Conservation (phyloP, 2,888 invertebrate species). For the Frankliniella fusca region DNA sequence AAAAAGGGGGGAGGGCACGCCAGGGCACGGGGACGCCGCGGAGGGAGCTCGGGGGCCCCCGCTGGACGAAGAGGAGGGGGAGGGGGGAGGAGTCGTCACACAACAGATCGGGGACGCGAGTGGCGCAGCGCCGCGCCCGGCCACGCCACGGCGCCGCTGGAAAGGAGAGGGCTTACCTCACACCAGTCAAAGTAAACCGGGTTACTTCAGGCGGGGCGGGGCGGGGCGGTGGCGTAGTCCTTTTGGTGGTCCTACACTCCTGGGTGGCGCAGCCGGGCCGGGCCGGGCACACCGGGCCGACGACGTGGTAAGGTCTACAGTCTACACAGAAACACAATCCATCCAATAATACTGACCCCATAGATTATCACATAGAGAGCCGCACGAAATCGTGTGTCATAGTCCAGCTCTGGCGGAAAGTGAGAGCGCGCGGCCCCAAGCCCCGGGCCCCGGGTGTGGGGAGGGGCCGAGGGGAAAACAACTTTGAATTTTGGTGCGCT, state of each 20-base stretch:
- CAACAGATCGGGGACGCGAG: constrained; percentile 3
- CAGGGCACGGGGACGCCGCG: neutral
- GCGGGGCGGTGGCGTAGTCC: neutral
- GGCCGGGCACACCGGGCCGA: neutral
- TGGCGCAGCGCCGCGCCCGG: neutral
- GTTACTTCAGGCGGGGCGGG: constrained; percentile 1
- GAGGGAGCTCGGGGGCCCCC: neutral
- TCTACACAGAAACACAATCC: no score
- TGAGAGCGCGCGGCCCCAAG: no score
- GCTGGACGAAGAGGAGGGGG: neutral
- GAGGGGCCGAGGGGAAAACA: no score
- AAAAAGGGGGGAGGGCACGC: neutral
- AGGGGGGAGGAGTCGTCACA: neutral
- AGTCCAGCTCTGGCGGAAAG: no score
- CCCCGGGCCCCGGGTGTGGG: no score
- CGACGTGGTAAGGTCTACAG: no score
- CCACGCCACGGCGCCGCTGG: neutral
- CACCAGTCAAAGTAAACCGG: constrained; percentile 26
- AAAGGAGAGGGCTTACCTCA: constrained; percentile 16
- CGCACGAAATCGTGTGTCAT: no score
- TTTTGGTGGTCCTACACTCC: neutral
- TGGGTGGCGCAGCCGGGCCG: neutral
- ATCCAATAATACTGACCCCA: no score
- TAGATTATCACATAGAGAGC: no score
- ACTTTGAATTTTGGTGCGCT: no score